These are phyloP conservation scores for Takifugu ocellatus DNA, from an alignment of 2,797 vertebrate species.

Conservation along the genomic window DNA sequence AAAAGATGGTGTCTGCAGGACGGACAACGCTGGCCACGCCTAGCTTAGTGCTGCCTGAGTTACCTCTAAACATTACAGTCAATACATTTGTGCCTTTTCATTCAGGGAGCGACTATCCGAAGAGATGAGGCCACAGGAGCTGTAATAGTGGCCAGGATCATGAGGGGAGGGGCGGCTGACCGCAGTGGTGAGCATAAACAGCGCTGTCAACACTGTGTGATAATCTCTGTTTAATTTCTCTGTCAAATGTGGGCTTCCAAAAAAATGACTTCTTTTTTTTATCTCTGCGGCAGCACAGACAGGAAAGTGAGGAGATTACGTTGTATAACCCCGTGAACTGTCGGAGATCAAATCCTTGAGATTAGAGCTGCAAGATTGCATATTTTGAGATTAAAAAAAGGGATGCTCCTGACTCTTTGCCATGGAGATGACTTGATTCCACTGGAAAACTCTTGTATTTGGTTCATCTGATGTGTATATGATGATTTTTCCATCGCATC, in stretches of 20 bases:
- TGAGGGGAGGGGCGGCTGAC: slow-evolving; percentile 92
- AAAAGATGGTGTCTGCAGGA: too few species aligned
- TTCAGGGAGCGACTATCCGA: slow-evolving; percentile 90
- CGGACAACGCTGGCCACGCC: too few species aligned
- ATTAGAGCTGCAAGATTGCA: slow-evolving; percentile 69
- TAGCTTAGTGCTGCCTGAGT: too few species aligned
- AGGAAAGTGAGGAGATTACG: slow-evolving; percentile 55
- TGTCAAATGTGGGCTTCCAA: background rate
- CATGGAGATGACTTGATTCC: slow-evolving; percentile 40
- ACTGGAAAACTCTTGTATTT: slow-evolving; percentile 1
- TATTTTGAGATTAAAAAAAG: slow-evolving; percentile 64
- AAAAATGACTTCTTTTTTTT: slow-evolving; percentile 19
- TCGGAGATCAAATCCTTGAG: slow-evolving; percentile 65
- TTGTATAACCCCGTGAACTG: slow-evolving; percentile 46
- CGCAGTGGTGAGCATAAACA: slow-evolving; percentile 81
- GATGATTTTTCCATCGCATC: slow-evolving; percentile 2
- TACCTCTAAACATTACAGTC: too few species aligned
- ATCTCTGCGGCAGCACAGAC: slow-evolving; percentile 21
- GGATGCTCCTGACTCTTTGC: slow-evolving; percentile 39
- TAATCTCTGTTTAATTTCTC: slow-evolving; percentile 8
- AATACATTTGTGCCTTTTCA: slow-evolving; percentile 2
- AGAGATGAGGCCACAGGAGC: slow-evolving; percentile 87
- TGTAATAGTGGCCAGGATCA: slow-evolving; percentile 90
- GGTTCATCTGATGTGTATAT: slow-evolving; percentile 1
- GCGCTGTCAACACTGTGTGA: background rate